Percentiles rank a stretch among this genome's conserved stretches.
These are phyloP conservation scores for Gambelia wislizenii DNA, from an alignment of 2,797 vertebrate genomes.

Conservation along the genomic window DNA sequence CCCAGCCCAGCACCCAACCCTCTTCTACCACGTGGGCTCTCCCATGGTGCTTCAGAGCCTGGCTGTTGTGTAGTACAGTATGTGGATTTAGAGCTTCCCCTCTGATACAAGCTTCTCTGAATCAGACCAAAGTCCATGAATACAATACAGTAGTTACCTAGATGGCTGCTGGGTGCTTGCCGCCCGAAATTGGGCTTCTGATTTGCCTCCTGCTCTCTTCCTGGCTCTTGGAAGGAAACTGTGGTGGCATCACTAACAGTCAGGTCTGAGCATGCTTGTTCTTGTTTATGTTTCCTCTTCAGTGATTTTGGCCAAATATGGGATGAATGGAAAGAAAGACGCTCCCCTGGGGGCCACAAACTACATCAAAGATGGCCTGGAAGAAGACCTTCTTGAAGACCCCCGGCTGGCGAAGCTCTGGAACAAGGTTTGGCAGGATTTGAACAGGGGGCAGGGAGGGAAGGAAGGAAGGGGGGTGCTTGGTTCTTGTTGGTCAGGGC, in stretches of 20 bases:
- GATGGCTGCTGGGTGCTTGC: background rate
- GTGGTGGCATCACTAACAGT: background rate
- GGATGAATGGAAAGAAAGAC: conserved; percentile 93
- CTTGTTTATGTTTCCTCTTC: conserved; percentile 29
- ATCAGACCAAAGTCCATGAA: background rate
- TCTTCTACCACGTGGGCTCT: no score
- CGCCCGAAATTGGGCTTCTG: background rate
- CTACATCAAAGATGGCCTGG: conserved; percentile 81
- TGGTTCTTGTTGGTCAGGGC: background rate
- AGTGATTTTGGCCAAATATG: conserved; percentile 96
- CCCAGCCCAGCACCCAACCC: no score
- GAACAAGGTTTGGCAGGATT: conserved; percentile 87
- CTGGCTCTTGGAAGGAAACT: background rate
- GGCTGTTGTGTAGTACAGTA: no score
- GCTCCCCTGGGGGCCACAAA: conserved; percentile 84
- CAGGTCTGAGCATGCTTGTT: background rate
- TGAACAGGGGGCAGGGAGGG: background rate
- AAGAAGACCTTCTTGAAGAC: conserved; percentile 89
- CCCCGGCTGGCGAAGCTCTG: conserved; percentile 95
- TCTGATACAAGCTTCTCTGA: background rate
- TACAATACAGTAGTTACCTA: no score
- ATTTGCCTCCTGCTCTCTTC: background rate
- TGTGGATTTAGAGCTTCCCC: background rate
- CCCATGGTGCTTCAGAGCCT: no score
- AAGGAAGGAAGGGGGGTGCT: rapidly evolving